phyloP scores from a whole-genome alignment of 2,797 vertebrate genomes.

The Ctenopoma kingsleyae region DNA sequence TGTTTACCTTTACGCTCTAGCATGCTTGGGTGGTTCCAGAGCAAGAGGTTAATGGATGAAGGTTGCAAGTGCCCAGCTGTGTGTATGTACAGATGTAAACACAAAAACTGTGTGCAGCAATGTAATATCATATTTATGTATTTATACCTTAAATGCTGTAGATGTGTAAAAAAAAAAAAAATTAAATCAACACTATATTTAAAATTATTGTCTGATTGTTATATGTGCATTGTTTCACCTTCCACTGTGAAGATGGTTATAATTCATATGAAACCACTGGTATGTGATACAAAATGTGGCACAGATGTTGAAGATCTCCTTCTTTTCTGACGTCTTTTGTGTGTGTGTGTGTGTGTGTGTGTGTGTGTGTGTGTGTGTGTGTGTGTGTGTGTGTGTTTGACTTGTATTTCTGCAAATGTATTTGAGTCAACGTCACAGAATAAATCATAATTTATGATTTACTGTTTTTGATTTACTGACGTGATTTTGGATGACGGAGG shows the following conservation, averaged over 20 bases:
- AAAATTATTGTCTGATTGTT: neutral
- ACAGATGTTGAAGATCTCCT: conserved; percentile 78
- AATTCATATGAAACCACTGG: conserved; percentile 70
- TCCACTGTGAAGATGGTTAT: conserved; percentile 58
- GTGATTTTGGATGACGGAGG: conserved; percentile 1
- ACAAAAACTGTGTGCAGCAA: conserved; percentile 7
- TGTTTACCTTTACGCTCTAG: conserved; percentile 77
- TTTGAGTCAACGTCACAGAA: conserved; percentile 28
- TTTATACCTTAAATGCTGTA: neutral
- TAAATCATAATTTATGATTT: conserved; percentile 28
- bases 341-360: conserved; percentile 23
- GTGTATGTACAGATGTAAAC: conserved; percentile 44
- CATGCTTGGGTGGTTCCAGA: conserved; percentile 66
- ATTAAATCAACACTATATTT: conserved; percentile 10
- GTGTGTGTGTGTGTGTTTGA: conserved; percentile 36
- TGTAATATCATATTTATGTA: conserved; percentile 26
- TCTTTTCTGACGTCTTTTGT: too few species aligned
- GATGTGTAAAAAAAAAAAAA: neutral
- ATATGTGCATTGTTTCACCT: conserved; percentile 20
- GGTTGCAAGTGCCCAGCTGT: conserved; percentile 56
- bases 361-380: conserved; percentile 34
- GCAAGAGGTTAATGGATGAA: conserved; percentile 56
- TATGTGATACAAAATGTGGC: conserved; percentile 77
- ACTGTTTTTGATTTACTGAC: conserved; percentile 13
- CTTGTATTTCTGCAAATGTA: conserved; percentile 44